Evolutionary conservation across 2,797 vertebrate species (phyloP).

Genomic region (Merluccius polli): DNA sequence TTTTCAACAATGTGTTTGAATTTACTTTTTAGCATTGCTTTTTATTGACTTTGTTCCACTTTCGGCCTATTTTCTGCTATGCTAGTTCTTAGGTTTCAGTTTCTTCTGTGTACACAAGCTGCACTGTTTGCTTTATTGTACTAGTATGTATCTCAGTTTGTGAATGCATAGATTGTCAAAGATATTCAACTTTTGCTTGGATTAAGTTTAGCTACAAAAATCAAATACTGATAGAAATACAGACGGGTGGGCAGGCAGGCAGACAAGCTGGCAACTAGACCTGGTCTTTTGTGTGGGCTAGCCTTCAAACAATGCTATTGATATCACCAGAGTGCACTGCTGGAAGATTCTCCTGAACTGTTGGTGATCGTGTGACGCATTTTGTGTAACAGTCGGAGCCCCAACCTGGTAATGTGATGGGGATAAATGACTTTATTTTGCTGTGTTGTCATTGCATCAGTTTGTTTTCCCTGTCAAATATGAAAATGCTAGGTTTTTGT

Average conservation of each 20-base stretch:
- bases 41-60: background rate
- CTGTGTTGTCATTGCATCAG: conserved; percentile 2
- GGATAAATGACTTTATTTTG: background rate
- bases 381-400: conserved; percentile 43
- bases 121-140: background rate
- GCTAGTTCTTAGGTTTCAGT: background rate
- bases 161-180: no score
- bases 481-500: no score
- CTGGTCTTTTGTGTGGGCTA: conserved; percentile 44
- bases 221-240: background rate
- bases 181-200: conserved; percentile 26
- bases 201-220: conserved; percentile 38
- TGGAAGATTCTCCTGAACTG: conserved; percentile 62
- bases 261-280: conserved; percentile 29
- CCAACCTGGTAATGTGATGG: conserved; percentile 16
- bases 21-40: background rate
- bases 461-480: background rate
- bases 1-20: conserved; percentile 35
- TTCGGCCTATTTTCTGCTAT: background rate
- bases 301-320: conserved; percentile 54
- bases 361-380: conserved; percentile 51
- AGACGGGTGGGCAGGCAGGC: conserved; percentile 20
- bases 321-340: conserved; percentile 47
- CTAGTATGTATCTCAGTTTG: no score
- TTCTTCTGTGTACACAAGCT: background rate